A percentile compares a stretch with the other conserved stretches of the same genome.
These are phyloP conservation scores for Gastrophysa polygoni DNA, from an alignment of 2,888 invertebrate species.

Conservation along the genomic window DNA sequence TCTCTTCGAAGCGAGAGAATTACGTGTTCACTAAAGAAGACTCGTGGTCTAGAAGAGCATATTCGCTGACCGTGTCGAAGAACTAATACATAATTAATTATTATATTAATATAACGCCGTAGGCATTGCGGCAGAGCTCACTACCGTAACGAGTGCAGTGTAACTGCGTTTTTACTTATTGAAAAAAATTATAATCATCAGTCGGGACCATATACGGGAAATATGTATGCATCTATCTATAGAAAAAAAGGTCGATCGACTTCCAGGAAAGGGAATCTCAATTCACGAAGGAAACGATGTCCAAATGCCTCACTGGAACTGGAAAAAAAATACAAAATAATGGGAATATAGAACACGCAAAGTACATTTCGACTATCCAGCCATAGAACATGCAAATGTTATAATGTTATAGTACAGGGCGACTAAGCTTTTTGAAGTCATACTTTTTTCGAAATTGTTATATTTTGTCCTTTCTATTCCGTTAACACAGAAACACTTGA, in stretches of 20 bases:
- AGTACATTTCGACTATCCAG: no score
- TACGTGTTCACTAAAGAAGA: slow-evolving; percentile 24
- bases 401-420: no score
- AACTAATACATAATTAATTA: slow-evolving; percentile 55
- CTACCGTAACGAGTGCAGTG: slow-evolving; percentile 33
- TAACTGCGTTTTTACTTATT: slow-evolving; percentile 26
- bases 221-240: no score
- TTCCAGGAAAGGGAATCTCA: neutral
- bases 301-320: no score
- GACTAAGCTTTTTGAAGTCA: no score
- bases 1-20: slow-evolving; percentile 21
- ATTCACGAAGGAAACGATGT: no score
- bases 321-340: no score
- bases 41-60: slow-evolving; percentile 32
- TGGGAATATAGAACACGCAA: no score
- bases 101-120: slow-evolving; percentile 45
- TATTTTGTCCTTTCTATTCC: no score
- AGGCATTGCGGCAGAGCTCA: slow-evolving; percentile 30
- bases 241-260: neutral
- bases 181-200: slow-evolving; percentile 12
- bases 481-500: no score
- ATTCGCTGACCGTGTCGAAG: slow-evolving; percentile 51
- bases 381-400: no score
- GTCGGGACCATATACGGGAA: neutral
- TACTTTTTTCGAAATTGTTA: no score